These are phyloP conservation scores for Galeruca laticollis DNA, from an alignment of 2,888 invertebrate species.

Conservation along the genomic window DNA sequence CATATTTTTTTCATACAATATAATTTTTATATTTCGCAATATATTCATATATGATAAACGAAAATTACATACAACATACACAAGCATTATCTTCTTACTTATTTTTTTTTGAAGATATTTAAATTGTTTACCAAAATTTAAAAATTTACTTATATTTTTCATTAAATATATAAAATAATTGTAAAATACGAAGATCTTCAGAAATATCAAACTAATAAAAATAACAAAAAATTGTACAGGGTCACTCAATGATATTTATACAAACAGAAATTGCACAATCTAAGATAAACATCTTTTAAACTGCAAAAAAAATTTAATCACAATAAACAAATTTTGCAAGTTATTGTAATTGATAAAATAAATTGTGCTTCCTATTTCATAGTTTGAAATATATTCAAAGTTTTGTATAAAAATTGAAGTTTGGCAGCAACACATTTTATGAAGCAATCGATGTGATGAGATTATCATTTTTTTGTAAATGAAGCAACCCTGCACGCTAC, in stretches of 20 bases:
- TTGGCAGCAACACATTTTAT: too few species aligned
- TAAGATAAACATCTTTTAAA: too few species aligned
- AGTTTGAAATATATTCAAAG: too few species aligned
- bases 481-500: neutral
- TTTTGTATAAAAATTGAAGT: too few species aligned
- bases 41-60: constrained; percentile 28
- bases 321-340: too few species aligned
- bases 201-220: constrained; percentile 4
- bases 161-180: neutral
- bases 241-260: neutral
- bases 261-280: too few species aligned
- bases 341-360: too few species aligned
- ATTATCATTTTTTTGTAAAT: neutral
- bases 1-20: constrained; percentile 23
- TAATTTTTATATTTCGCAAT: constrained; percentile 23
- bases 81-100: constrained; percentile 14
- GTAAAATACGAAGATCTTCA: constrained; percentile 1
- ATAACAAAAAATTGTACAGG: neutral
- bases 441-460: too few species aligned
- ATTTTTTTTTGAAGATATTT: neutral
- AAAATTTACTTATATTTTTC: neutral
- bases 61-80: constrained; percentile 34
- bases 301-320: too few species aligned
- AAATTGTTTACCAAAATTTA: constrained; percentile 5
- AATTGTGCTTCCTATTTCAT: too few species aligned